phyloP scores from a whole-genome alignment of 1,140 invertebrate genomes.

The Eriosoma lanigerum region DNA sequence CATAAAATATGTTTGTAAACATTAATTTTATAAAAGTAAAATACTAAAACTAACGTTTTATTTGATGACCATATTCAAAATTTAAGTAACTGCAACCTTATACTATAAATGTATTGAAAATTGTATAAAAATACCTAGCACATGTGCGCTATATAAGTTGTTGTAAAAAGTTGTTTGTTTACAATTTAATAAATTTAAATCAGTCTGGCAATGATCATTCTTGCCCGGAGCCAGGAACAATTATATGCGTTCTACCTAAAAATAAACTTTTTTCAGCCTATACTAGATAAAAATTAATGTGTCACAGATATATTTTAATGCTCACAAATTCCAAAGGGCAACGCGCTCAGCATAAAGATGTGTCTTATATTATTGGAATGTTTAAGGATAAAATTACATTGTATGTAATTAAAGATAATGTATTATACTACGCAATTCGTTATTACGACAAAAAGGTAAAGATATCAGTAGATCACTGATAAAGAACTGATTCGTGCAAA shows the following conservation, averaged over 20 bases:
- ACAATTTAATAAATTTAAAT: constrained; percentile 10
- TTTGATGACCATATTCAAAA: no score
- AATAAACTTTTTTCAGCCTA: constrained; percentile 34
- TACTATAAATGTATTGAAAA: no score
- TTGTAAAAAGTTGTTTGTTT: background rate
- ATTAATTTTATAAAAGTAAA: no score
- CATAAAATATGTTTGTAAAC: no score
- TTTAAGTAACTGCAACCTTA: no score
- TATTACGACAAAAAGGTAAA: no score
- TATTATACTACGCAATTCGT: no score
- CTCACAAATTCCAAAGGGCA: constrained; percentile 21
- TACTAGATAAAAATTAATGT: constrained; percentile 26
- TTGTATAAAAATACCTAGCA: background rate
- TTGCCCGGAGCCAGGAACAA: background rate
- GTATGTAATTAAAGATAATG: no score
- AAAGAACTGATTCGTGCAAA: no score
- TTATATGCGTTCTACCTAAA: constrained; percentile 12
- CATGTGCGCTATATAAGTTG: background rate
- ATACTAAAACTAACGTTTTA: no score
- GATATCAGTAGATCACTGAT: no score
- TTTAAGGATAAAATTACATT: no score
- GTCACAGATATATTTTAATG: constrained; percentile 6
- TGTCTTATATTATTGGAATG: constrained; percentile 4
- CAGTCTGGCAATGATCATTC: constrained; percentile 5
- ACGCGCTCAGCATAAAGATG: background rate